A percentile compares a stretch with the other conserved stretches of the same genome.
phyloP scores from a whole-genome alignment of 2,888 invertebrate species.

The Latrodectus elegans region DNA sequence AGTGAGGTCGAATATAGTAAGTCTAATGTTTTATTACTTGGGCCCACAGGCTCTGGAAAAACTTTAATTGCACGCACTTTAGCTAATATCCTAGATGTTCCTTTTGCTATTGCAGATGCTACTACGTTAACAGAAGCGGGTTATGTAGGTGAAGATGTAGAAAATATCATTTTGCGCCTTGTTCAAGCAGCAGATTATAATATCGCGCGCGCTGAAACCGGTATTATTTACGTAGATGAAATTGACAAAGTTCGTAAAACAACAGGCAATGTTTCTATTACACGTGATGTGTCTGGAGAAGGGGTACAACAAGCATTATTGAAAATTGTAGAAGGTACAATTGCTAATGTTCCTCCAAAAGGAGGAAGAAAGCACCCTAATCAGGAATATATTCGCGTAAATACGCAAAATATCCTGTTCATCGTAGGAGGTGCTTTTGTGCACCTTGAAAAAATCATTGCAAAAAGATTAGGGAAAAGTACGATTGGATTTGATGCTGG shows the following conservation, averaged over 20 bases:
- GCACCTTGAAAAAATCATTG: too few relatives aligned
- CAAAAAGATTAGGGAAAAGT: too few relatives aligned
- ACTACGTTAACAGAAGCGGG: slow-evolving; percentile 72
- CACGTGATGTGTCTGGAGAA: too few relatives aligned
- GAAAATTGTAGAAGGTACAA: too few relatives aligned
- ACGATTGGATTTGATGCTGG: too few relatives aligned
- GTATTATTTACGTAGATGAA: slow-evolving; percentile 63
- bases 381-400: too few relatives aligned
- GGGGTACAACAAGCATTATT: too few relatives aligned
- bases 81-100: slow-evolving; percentile 71
- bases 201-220: slow-evolving; percentile 70
- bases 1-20: slow-evolving; percentile 64
- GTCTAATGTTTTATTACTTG: slow-evolving; percentile 69
- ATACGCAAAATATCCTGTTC: too few relatives aligned
- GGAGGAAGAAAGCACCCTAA: too few relatives aligned
- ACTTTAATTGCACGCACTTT: slow-evolving; percentile 72
- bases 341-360: too few relatives aligned
- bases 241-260: slow-evolving; percentile 50
- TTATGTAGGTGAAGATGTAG: slow-evolving; percentile 73
- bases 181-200: slow-evolving; percentile 71
- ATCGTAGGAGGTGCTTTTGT: too few relatives aligned
- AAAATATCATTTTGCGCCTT: slow-evolving; percentile 70
- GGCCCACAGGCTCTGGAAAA: slow-evolving; percentile 71
- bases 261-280: neutral
- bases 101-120: slow-evolving; percentile 72